Evolutionary conservation across 2,113 vertebrate genomes (phyloP).

Genomic region (Sinocyclocheilus anophthalmus): DNA sequence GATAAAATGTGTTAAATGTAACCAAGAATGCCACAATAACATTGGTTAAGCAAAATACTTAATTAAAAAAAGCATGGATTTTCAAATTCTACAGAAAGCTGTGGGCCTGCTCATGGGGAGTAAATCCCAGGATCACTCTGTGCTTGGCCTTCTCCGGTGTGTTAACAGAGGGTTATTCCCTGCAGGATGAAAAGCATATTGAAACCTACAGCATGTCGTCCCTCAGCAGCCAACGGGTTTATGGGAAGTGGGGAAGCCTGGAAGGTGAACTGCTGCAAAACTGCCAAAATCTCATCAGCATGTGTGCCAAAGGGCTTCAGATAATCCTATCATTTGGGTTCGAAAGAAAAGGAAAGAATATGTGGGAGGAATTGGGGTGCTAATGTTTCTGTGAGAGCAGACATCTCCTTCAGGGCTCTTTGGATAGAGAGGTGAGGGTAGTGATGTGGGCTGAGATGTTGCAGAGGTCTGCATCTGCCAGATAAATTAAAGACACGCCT

Average conservation of each 20-base stretch:
- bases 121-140: neutral
- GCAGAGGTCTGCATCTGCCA: conserved; percentile 55
- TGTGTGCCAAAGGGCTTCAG: conserved; percentile 23
- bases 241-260: conserved; percentile 4
- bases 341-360: conserved; percentile 40
- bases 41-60: neutral
- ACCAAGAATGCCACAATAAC: neutral
- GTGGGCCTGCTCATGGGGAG: neutral
- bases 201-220: conserved; percentile 7
- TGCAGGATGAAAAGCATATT: conserved; percentile 6
- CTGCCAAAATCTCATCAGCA: conserved; percentile 36
- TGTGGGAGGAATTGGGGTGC: conserved; percentile 6
- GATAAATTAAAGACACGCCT: conserved; percentile 60
- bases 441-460: neutral
- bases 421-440: conserved; percentile 36
- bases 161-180: neutral
- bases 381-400: conserved; percentile 16
- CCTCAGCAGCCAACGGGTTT: neutral
- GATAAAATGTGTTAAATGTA: neutral
- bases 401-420: conserved; percentile 25
- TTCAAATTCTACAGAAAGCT: neutral
- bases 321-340: conserved; percentile 56
- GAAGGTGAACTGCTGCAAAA: conserved; percentile 15
- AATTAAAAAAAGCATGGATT: neutral
- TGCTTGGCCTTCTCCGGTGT: neutral